These are phyloP conservation scores for Elgaria multicarinata DNA, from an alignment of 2,113 vertebrate genomes.

Conservation along the genomic window DNA sequence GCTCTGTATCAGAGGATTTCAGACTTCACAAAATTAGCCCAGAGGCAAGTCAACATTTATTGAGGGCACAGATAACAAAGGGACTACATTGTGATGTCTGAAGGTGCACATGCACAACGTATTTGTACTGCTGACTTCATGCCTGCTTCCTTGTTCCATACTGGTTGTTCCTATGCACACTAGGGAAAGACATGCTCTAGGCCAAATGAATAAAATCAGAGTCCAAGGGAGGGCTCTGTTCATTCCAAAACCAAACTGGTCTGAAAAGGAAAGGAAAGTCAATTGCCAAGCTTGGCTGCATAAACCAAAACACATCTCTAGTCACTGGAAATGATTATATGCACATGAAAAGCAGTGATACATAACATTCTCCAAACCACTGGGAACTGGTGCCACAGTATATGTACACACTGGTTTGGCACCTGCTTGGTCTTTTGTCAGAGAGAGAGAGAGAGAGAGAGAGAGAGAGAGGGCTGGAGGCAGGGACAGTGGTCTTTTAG, in stretches of 20 bases:
- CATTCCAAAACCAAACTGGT: constrained; percentile 65
- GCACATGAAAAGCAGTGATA: constrained; percentile 74
- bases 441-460: constrained; percentile 41
- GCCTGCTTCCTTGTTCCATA: not conserved
- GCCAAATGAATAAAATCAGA: constrained; percentile 56
- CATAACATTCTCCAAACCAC: constrained; percentile 73
- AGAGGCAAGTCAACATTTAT: not conserved
- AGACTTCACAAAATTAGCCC: not conserved
- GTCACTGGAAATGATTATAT: constrained; percentile 73
- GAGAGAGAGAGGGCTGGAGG: constrained; percentile 45
- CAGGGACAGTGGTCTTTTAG: not conserved
- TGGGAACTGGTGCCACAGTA: constrained; percentile 52
- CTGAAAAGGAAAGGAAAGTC: constrained; percentile 63
- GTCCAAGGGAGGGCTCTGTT: constrained; percentile 64
- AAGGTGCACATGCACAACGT: not conserved
- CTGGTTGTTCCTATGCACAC: constrained; percentile 15
- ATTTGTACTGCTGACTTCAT: not conserved
- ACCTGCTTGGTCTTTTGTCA: constrained; percentile 50
- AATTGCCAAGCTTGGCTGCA: constrained; percentile 67
- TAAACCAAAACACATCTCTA: constrained; percentile 69
- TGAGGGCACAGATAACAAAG: not conserved
- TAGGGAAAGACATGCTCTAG: constrained; percentile 53
- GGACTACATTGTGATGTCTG: not conserved
- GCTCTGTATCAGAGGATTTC: not conserved
- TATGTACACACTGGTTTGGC: constrained; percentile 57